Evolutionary conservation across 30 jellyfish, hydroid and myxozoan genomes (phyloP).

Genomic region (Catostylus mosaicus): DNA sequence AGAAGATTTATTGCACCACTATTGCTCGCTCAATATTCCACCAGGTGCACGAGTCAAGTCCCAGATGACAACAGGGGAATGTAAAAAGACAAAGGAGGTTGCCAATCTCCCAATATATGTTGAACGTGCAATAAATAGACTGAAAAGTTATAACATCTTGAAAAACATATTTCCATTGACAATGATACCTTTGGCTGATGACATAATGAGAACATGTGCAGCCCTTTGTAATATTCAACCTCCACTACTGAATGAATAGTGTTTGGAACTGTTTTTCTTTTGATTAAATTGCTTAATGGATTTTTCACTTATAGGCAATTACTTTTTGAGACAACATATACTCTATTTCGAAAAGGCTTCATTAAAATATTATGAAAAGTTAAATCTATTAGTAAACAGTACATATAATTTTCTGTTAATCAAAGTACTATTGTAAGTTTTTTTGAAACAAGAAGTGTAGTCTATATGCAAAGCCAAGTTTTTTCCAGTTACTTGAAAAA

Average conservation of each 20-base stretch:
- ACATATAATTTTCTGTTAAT: not conserved
- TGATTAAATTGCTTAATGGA: not conserved
- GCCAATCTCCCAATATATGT: slow-evolving; percentile 52
- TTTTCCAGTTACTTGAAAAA: not conserved
- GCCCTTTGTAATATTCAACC: slow-evolving; percentile 54
- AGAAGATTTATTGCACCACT: slow-evolving; percentile 57
- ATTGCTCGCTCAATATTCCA: slow-evolving; percentile 49
- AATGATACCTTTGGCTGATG: slow-evolving; percentile 48
- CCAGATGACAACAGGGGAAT: slow-evolving; percentile 55
- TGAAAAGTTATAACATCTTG: slow-evolving; percentile 23
- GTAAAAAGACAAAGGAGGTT: slow-evolving; percentile 38
- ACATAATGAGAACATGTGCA: slow-evolving; percentile 51
- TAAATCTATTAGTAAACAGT: not conserved
- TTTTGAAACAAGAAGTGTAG: not conserved
- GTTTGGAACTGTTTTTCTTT: no score
- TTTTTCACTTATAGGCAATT: not conserved
- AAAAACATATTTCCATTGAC: slow-evolving; percentile 48
- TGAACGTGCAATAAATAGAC: slow-evolving; percentile 49
- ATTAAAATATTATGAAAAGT: not conserved
- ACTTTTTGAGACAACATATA: not conserved
- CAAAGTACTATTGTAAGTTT: not conserved
- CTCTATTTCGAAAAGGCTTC: not conserved
- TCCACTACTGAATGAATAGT: slow-evolving; percentile 25
- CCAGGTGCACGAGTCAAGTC: slow-evolving; percentile 59
- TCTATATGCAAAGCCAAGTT: not conserved